Base-by-base conservation (phyloP, 2,888 invertebrate genomes). In the Lycophotia porphyrea region DNA sequence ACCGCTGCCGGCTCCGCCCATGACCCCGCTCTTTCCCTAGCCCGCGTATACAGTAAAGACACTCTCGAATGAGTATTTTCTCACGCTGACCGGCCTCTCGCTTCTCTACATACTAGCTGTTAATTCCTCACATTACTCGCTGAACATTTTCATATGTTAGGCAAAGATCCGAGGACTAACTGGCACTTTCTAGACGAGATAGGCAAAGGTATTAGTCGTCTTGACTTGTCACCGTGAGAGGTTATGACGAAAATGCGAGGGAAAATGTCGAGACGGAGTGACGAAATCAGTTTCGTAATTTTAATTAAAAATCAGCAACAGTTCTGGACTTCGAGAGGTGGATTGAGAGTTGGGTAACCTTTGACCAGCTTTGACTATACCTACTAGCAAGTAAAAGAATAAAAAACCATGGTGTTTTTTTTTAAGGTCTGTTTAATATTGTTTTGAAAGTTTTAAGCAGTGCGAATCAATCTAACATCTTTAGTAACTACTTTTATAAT, bases 61-160 rank as follows among this genome's bases (percentile, higher is more conserved):
- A 92, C 92, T 93, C 92, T 93, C 91, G 84, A 89, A 87, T 87
- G 85, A 86, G 90, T 89, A 91, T 93, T 91, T 95, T 95, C 95
- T 92, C 95, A 95, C 95, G 95, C 82, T 91, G 90, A 87, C 88
- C 89, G 84, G 85, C 87, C 88, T 82, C 84, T 85, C 70, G 82
- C 85, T 75, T 81, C 85, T 82, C 86, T 85, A 86, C 90, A 89
- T 87, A 86, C 85, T 73, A 81, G 87, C 77, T 72, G 77, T 67
- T 87, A 84, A 89, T 88, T 84, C 88, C 90, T 81, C 87, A 83
- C 85, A 85, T 86, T 85, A 44, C 85, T 76, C 55, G 52, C 77
- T 81, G 74, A 84, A 85, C 76, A 82, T 85, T 87, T 84, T 88
- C 83, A 85, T 82, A 80, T 70, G 69, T 74, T 81, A 80, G 74